phyloP scores from a whole-genome alignment of 2,888 invertebrate species.

The Rhagonycha fulva region DNA sequence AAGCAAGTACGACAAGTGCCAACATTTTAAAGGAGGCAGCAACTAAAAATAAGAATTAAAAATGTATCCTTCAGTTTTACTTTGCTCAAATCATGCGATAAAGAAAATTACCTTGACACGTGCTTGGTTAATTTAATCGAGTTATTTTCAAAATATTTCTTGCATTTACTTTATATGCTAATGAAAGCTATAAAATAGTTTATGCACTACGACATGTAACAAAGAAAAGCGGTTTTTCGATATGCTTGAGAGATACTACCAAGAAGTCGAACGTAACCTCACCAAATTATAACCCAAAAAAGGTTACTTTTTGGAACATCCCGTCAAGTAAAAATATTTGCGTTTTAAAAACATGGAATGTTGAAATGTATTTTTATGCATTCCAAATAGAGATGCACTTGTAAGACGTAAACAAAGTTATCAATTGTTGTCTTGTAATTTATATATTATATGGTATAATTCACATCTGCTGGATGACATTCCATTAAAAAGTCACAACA shows the following conservation, averaged over 20 bases:
- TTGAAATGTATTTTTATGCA: background rate
- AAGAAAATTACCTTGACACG: constrained; percentile 12
- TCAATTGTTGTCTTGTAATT: background rate
- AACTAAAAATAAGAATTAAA: constrained; percentile 6
- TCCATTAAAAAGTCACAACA: background rate
- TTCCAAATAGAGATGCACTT: background rate
- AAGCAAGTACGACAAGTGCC: background rate
- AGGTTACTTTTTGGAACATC: background rate
- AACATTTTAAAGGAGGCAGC: background rate
- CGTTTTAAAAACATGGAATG: background rate
- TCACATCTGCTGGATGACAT: constrained; percentile 4
- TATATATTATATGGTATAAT: constrained; percentile 1
- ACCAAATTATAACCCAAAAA: background rate
- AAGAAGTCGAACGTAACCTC: background rate
- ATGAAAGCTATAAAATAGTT: background rate
- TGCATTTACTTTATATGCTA: background rate
- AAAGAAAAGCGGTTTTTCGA: background rate
- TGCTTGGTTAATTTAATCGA: constrained; percentile 1
- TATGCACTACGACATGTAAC: background rate
- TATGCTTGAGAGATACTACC: background rate
- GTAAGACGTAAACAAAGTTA: background rate
- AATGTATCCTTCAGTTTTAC: constrained; percentile 1
- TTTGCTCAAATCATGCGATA: background rate
- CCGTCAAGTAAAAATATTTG: background rate
- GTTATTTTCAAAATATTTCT: background rate